Percentiles rank a stretch among this genome's conserved stretches.
phyloP scores from a whole-genome alignment of 2,888 invertebrate genomes.

The Odontocerum albicorne region DNA sequence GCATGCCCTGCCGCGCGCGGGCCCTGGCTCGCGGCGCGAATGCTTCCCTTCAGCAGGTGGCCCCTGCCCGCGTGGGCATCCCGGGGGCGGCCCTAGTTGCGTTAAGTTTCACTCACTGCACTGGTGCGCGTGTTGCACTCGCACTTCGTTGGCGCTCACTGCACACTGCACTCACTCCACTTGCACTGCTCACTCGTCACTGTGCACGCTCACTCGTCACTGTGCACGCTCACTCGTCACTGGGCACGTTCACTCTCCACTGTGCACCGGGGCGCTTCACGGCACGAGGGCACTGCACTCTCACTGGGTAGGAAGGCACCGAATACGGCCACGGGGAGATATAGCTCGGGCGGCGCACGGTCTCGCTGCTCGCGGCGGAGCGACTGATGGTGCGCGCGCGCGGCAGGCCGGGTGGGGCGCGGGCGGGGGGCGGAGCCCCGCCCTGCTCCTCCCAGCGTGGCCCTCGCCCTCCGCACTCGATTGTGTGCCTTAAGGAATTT shows the following conservation, averaged over 20 bases:
- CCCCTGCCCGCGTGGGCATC: constrained; percentile 19
- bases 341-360: constrained; percentile 2
- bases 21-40: constrained; percentile 53
- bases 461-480: constrained; percentile 4
- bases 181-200: background rate
- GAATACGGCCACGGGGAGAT: too few species aligned
- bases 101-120: constrained; percentile 29
- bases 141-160: constrained; percentile 26
- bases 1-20: constrained; percentile 27
- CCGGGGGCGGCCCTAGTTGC: constrained; percentile 37
- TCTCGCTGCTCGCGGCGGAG: constrained; percentile 16
- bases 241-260: background rate
- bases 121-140: constrained; percentile 13
- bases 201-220: background rate
- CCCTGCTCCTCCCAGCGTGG: background rate
- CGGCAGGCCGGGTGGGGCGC: constrained; percentile 16
- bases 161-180: constrained; percentile 13
- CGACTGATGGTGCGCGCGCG: constrained; percentile 22
- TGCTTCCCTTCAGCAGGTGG: constrained; percentile 48
- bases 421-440: constrained; percentile 8
- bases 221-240: background rate
- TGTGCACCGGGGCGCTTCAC: constrained; percentile 6
- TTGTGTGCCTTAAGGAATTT: too few species aligned
- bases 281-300: constrained; percentile 4
- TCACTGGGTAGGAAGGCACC: background rate